Conservation (phyloP, 2,888 invertebrate species). For the Sericinus montela region DNA sequence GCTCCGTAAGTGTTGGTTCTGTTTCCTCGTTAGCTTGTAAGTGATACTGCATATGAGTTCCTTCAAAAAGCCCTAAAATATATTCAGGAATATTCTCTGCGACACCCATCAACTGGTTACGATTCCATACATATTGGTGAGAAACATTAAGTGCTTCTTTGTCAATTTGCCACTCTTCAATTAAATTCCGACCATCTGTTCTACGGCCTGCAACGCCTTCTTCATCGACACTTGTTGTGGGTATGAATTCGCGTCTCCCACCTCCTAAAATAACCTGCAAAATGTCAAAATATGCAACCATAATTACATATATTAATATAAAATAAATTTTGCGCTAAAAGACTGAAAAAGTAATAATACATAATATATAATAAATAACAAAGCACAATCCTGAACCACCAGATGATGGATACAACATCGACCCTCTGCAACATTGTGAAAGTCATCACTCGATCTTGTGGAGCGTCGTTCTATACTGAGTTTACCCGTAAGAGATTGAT, state of each 20-base stretch:
- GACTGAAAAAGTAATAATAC: too few relatives aligned
- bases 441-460: too few relatives aligned
- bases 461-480: too few relatives aligned
- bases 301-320: too few relatives aligned
- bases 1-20: slow-evolving; percentile 45
- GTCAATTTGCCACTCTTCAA: slow-evolving; percentile 80
- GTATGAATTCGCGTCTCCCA: slow-evolving; percentile 82
- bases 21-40: slow-evolving; percentile 59
- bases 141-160: slow-evolving; percentile 48
- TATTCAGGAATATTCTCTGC: slow-evolving; percentile 76
- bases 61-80: slow-evolving; percentile 80
- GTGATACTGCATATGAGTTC: slow-evolving; percentile 82
- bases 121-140: slow-evolving; percentile 77
- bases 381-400: too few relatives aligned
- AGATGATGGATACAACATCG: too few relatives aligned
- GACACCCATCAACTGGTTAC: slow-evolving; percentile 68
- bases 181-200: slow-evolving; percentile 81
- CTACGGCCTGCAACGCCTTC: slow-evolving; percentile 64
- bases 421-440: too few relatives aligned
- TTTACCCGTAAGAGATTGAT: too few relatives aligned
- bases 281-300: too few relatives aligned
- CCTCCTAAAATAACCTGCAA: slow-evolving; percentile 84
- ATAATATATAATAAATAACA: too few relatives aligned
- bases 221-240: slow-evolving; percentile 66
- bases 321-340: too few relatives aligned